Evolutionary conservation across 1,140 invertebrate species (phyloP), one percentile per base, ranked within the genome.

Genomic region (Drosophila parabipectinata): DNA sequence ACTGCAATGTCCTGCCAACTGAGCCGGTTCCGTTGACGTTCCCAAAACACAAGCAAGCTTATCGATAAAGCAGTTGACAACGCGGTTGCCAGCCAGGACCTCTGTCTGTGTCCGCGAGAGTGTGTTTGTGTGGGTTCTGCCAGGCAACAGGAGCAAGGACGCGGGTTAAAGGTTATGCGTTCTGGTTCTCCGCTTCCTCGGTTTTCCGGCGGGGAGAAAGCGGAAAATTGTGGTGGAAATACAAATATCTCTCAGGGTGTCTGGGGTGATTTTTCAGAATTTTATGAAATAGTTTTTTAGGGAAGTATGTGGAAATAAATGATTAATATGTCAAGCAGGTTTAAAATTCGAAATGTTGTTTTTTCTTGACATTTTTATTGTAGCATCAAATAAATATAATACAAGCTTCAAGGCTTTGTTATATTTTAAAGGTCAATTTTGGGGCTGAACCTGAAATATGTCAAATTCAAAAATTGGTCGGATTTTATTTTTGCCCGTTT

Each of bases 1-100:
- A 21, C 39, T 5, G 28, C 3, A 12, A 5, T 12, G 12, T n/a
- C 34, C 21, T 28, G 56, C 3, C 59, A 26, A 67, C 63, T 67
- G 37, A 67, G 45, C 28, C 47, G 26, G 26, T 15, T 47, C n/a
- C 26, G 41, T 44, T 44, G 58, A 18, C 37, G 24, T 34, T 8
- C 44, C 34, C 15, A 4, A 44, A 44, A 44, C 41, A 37, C 58
- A 50, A 66, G 50, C 32, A 64, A 64, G 64, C 60, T 45, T 67
- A 67, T 67, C 37, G 63, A 67, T 67, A 67, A 67, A 67, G 63
- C 63, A 53, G 47, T 64, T 66, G 32, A 45, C 60, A 66, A 59
- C 28, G 63, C 47, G 59, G 63, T 51, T 62, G 56, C 58, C 58
- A 53, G n/a, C 34, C n/a, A 7, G 14, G 15, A n/a, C 3, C 41